These are phyloP conservation scores for Spea multiplicata DNA, from an alignment of 2,113 vertebrate genomes.

Conservation along the genomic window DNA sequence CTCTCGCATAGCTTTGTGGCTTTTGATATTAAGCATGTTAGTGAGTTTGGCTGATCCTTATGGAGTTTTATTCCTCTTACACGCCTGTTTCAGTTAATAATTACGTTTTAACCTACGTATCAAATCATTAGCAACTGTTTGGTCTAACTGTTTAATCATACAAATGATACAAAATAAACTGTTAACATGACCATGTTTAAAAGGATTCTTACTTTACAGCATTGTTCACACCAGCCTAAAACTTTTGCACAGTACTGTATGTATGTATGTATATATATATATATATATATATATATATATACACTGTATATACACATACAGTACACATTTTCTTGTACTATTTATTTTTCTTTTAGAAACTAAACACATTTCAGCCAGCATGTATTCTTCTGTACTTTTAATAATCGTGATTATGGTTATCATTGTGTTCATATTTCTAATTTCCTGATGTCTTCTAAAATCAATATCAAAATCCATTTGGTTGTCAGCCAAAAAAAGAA, in stretches of 20 bases:
- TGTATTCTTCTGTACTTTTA: too few relatives aligned
- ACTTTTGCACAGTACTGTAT: too few relatives aligned
- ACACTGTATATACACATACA: too few relatives aligned
- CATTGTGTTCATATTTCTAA: not conserved
- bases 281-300: too few relatives aligned
- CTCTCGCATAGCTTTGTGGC: not conserved
- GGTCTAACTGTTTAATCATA: conserved; percentile 1
- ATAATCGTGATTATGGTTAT: not conserved
- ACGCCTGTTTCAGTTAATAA: not conserved
- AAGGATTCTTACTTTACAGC: not conserved
- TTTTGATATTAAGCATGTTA: not conserved
- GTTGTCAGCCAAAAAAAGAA: conserved; percentile 16
- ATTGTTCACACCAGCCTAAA: too few relatives aligned
- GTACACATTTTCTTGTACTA: too few relatives aligned
- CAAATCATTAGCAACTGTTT: not conserved
- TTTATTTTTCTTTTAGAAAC: too few relatives aligned
- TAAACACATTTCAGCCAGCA: too few relatives aligned
- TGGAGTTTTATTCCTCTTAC: not conserved
- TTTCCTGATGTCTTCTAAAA: conserved; percentile 7
- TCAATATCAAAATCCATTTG: conserved; percentile 29
- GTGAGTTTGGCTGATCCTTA: not conserved
- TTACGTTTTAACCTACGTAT: not conserved
- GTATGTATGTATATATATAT: too few relatives aligned
- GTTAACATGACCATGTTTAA: not conserved
- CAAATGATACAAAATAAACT: not conserved